Conservation (phyloP, 2,888 invertebrate species). For the Teleogryllus oceanicus region DNA sequence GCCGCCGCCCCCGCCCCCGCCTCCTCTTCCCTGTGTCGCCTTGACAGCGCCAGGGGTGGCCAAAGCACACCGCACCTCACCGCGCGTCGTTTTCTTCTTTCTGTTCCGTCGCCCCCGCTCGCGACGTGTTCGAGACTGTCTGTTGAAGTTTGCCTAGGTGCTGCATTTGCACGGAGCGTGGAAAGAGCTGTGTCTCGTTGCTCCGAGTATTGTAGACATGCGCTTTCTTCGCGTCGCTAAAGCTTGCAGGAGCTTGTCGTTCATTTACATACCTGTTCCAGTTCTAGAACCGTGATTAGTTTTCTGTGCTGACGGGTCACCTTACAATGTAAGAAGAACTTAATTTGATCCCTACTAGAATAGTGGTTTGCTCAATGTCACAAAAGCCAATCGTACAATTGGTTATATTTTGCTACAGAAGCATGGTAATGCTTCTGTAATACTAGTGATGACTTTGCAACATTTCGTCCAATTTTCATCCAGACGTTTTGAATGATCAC, state of each 20-base stretch:
- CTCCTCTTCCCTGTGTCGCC: conserved; percentile 11
- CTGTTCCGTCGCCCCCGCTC: no score
- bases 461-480: no score
- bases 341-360: neutral
- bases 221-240: neutral
- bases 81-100: no score
- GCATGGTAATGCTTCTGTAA: no score
- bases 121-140: no score
- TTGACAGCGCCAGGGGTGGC: conserved; percentile 9
- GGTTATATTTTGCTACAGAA: no score
- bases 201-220: neutral
- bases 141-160: no score
- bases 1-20: neutral
- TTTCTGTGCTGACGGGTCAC: neutral
- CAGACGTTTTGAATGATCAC: no score
- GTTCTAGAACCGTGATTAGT: neutral
- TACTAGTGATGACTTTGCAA: no score
- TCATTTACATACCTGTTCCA: conserved; percentile 4
- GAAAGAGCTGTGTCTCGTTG: neutral
- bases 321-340: no score
- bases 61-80: neutral
- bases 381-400: no score
- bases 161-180: no score
- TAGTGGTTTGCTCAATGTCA: neutral
- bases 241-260: neutral